A percentile compares a stretch with the other conserved stretches of the same genome.
These are phyloP conservation scores for Pogonus chalceus DNA, from an alignment of 1,140 invertebrate genomes.

Conservation along the genomic window DNA sequence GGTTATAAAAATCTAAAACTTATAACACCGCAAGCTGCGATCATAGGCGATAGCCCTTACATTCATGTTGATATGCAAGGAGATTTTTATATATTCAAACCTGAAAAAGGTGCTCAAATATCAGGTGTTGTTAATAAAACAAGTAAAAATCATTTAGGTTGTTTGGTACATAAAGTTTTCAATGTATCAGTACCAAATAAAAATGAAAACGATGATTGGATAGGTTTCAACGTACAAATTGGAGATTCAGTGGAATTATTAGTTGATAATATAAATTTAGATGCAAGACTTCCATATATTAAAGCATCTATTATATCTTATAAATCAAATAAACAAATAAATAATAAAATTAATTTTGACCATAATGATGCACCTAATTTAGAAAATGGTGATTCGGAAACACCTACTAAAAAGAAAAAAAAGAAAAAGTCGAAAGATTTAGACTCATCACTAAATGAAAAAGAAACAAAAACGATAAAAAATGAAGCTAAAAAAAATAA, in stretches of 20 bases:
- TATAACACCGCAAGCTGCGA: conserved; percentile 39
- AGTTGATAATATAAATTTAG: conserved; percentile 43
- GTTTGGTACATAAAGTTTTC: conserved; percentile 53
- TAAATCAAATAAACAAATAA: too few relatives aligned
- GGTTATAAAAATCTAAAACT: conserved; percentile 51
- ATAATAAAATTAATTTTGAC: too few relatives aligned
- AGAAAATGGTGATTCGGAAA: too few relatives aligned
- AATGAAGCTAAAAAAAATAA: not conserved
- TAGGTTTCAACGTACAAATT: conserved; percentile 41
- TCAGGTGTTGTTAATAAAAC: conserved; percentile 52
- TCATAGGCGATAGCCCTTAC: conserved; percentile 45
- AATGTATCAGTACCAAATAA: conserved; percentile 52
- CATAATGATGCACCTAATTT: too few relatives aligned
- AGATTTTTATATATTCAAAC: conserved; percentile 54
- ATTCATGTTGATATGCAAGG: conserved; percentile 51
- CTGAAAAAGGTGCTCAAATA: conserved; percentile 37
- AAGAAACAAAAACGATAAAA: not conserved
- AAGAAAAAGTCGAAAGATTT: not conserved
- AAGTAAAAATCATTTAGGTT: conserved; percentile 46
- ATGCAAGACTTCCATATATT: conserved; percentile 46
- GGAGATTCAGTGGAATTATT: conserved; percentile 47
- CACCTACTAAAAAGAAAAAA: not conserved
- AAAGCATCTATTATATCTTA: conserved; percentile 29
- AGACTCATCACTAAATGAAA: not conserved
- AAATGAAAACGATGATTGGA: conserved; percentile 42